Conservation (phyloP, 2,888 invertebrate genomes). For the Euzophera pinguis region DNA sequence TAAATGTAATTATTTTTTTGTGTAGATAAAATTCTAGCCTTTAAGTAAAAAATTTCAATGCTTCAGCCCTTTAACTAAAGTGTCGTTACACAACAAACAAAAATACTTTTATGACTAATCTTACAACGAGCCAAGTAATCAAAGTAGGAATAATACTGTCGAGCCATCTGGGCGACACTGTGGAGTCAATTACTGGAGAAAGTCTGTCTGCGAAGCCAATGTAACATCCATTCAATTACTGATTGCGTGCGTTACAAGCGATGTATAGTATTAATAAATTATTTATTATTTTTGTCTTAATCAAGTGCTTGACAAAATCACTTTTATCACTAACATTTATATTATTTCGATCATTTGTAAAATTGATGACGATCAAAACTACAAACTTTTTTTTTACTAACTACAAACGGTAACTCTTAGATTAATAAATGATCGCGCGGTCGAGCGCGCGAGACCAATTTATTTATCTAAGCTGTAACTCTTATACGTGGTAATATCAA, state of each 20-base stretch:
- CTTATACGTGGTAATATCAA: too few species aligned
- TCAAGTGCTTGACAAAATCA: too few species aligned
- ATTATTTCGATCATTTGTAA: too few species aligned
- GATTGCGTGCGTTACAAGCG: slow-evolving; percentile 25
- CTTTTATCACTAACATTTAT: too few species aligned
- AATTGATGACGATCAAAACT: too few species aligned
- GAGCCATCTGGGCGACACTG: slow-evolving; percentile 53
- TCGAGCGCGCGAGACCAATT: too few species aligned
- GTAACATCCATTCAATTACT: slow-evolving; percentile 51
- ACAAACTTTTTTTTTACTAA: too few species aligned
- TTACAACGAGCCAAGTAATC: slow-evolving; percentile 18
- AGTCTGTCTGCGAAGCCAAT: slow-evolving; percentile 54
- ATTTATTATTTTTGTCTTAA: neutral
- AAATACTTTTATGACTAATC: slow-evolving; percentile 22
- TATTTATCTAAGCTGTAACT: too few species aligned
- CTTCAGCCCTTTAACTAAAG: slow-evolving; percentile 2
- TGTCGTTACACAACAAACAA: slow-evolving; percentile 13
- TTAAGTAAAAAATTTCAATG: neutral
- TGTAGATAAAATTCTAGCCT: too few species aligned
- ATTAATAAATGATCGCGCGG: too few species aligned
- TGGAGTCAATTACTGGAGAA: slow-evolving; percentile 60
- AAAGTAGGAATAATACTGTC: slow-evolving; percentile 23
- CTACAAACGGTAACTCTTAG: too few species aligned
- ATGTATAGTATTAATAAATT: neutral
- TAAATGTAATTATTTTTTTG: too few species aligned